Conservation (phyloP, 2,113 vertebrate species). For the Hyla sarda region DNA sequence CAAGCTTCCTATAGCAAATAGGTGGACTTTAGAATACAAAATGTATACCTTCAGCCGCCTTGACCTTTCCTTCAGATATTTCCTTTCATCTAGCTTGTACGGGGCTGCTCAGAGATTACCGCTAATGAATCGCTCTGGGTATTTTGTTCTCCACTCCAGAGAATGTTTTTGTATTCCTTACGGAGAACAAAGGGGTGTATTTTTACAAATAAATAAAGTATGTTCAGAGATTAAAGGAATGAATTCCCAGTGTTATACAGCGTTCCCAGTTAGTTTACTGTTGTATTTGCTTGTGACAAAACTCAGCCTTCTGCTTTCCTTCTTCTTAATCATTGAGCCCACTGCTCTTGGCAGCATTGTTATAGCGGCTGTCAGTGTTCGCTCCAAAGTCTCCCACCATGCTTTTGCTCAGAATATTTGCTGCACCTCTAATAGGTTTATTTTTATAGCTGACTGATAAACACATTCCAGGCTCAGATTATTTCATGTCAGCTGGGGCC, state of each 20-base stretch:
- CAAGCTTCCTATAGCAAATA: no score
- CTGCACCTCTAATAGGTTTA: background rate
- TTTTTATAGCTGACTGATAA: background rate
- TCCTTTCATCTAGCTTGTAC: no score
- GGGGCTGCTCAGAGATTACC: background rate
- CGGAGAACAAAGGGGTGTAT: background rate
- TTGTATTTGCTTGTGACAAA: background rate
- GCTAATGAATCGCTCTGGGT: background rate
- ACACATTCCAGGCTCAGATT: background rate
- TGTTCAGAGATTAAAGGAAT: background rate
- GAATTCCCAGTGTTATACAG: background rate
- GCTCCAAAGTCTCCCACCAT: background rate
- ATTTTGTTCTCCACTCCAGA: background rate
- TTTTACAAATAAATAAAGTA: background rate
- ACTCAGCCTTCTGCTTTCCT: background rate
- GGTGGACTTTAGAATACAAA: no score
- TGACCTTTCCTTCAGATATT: no score
- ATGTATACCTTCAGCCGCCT: no score
- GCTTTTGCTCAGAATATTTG: no score
- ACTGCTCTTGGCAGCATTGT: background rate
- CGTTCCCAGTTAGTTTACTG: background rate
- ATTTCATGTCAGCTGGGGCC: background rate
- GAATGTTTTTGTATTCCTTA: background rate
- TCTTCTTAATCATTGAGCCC: background rate
- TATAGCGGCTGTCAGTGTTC: background rate